Base-by-base conservation (phyloP, 2,888 invertebrate species). In the Nomada lathburiana region DNA sequence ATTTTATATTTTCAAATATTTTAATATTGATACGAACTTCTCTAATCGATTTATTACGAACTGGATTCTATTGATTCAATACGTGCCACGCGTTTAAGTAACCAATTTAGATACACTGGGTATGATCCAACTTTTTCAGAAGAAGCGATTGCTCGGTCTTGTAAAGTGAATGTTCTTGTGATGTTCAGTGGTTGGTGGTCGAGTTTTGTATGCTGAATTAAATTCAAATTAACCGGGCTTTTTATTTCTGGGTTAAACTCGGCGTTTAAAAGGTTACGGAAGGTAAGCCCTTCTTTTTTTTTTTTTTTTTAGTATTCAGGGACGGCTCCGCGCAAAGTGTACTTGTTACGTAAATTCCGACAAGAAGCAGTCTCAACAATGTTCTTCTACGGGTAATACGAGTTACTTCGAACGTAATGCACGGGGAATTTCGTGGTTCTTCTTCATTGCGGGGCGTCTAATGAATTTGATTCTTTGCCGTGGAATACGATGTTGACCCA, bases 191-290 rank as follows among this genome's bases (percentile, higher is more conserved):
- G 36, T 23, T 52, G 7, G 20, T 26, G 26, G 29, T 16, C n/a
- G 59, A 36, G 16, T 5, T 47, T 26, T 20, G 5, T 47, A n/a
- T 18, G 13, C n/a, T 13, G 59, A 10, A 29, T 60, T 59, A 29
- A 75, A 60, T 67, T 29, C 11, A 76, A 74, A 52, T 74, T 60
- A 74, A 59, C 52, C 26, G 18, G 62, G 23, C 47, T 36, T 18
- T 23, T 50, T 65, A 29, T 23, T 47, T 29, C 11, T 36, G 20
- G 52, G 44, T 44, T 47, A 70, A 77, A 52, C 23, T 52, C 20
- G 23, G 23, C 57, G 42, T 26, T 59, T 5, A 26, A 9, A 11
- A 36, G 50, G n/a, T 47, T 9, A 50, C 3, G 20, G 0, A 18
- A 4, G 36, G 9, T 11, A 57, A 36, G 36, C 36, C 23, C 1